Evolutionary conservation across 2,113 vertebrate genomes (phyloP).

Genomic region (Cebus imitator): DNA sequence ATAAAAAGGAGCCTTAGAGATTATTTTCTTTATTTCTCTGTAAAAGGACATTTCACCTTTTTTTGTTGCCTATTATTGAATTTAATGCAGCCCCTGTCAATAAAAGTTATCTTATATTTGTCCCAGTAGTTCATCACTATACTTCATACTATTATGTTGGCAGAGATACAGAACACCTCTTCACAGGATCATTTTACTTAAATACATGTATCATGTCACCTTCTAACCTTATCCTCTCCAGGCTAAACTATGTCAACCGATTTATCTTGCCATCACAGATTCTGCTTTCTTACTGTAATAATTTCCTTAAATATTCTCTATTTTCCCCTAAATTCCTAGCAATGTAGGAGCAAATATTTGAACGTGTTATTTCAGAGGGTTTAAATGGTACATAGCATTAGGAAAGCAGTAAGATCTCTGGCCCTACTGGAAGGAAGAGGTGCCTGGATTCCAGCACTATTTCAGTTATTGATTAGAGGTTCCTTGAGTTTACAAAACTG

Average conservation of each 20-base stretch:
- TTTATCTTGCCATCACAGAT: not conserved
- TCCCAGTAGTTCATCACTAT: not conserved
- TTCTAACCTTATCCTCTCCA: not conserved
- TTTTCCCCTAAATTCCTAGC: slow-evolving; percentile 24
- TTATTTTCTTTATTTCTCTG: not conserved
- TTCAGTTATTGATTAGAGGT: slow-evolving; percentile 24
- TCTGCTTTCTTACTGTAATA: not conserved
- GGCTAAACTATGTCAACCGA: not conserved
- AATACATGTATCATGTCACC: slow-evolving; percentile 14
- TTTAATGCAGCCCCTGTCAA: not conserved
- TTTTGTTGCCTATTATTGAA: not conserved
- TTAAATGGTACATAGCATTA: not conserved
- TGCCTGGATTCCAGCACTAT: not conserved
- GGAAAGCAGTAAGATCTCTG: not conserved
- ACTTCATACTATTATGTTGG: not conserved
- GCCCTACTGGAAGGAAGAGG: not conserved
- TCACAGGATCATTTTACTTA: not conserved
- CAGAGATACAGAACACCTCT: not conserved
- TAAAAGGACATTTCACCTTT: not conserved
- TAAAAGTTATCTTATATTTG: slow-evolving; percentile 10
- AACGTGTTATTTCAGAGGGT: not conserved
- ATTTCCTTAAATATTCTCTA: not conserved
- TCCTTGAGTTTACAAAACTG: not conserved
- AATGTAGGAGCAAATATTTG: not conserved
- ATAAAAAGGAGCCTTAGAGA: not conserved